Base-by-base conservation (phyloP, 2,797 vertebrate species). In the Nyctalus aviator region DNA sequence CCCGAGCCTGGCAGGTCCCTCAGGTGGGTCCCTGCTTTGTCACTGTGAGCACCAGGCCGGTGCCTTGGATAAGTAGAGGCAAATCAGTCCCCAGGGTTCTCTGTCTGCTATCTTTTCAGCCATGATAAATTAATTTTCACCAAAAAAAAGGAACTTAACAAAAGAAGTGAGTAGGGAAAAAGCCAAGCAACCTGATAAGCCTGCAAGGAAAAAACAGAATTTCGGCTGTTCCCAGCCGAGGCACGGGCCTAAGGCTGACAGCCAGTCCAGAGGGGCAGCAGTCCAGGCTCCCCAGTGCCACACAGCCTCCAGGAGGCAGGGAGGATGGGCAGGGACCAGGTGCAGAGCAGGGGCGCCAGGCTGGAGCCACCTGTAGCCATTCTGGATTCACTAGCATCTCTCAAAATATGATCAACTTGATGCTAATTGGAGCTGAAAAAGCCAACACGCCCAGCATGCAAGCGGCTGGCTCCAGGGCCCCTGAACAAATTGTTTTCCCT, bases 401-500 rank as follows among this genome's bases (percentile, higher is more conserved):
- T 96, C 73, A 95, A 97, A 97, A 97, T 96, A 96, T 97, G 96
- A 98, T 97, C 96, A 97, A 96, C 90, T 98, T 98, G 98, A 98
- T 90, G 76, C 81, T 98, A 97, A 98, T 98, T 97, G 93, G 96
- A 98, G 96, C 95, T 97, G 98, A 98, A 98, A 98, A 96, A 37
- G 83, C 97, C 97, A 97, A 97, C 94, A 95, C 97, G 96, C 94
- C 92, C 79, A 62, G 94, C 86, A 90, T 89, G 94, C 46, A 0
- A 77, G 90, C 10, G 81, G 88, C 97, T 98, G 97, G 97, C 98
- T 98, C 97, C 86, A 96, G 98, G 98, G 98, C 62, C 93, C 95
- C 97, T 94, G 95, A 98, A 98, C 97, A 98, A 98, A 98, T 98
- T 97, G 98, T 98, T 98, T 98, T 97, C 96, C 90, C 93, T 97